Base-by-base conservation (phyloP, 1,140 invertebrate genomes). In the Zaprionus inermis region DNA sequence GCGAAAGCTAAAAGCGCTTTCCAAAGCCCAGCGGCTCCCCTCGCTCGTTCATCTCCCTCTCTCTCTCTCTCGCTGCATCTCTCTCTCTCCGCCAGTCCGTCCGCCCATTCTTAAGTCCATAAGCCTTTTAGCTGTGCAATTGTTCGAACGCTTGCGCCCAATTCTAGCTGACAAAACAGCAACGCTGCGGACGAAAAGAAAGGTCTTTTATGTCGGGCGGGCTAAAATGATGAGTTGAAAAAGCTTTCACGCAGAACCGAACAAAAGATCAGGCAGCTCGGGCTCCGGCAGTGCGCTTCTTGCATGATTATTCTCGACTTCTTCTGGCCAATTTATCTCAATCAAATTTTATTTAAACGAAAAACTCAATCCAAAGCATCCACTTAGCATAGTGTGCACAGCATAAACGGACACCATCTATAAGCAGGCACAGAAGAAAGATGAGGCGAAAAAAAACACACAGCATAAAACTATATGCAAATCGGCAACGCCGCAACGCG, bases 41-140 rank as follows among this genome's bases (percentile, higher is more conserved):
- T 2, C 36, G 5, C 36, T n/a, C 14, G 5, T 5, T 11, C 36
- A 14, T 6, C 30, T 52, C 30, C 58, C 32, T 61, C 7, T 11
- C 14, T 3, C n/a, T n/a, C 9, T 49, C 12, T 14, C n/a, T n/a
- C n/a, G n/a, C n/a, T n/a, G n/a, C n/a, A n/a, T n/a, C 9, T 49
- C 12, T 28, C 3, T 28, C 24, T 28, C 24, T 28, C 24, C 5
- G 12, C 14, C 11, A 2, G 20, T 24, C 20, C 12, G 11, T 30
- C 14, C 12, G 2, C 3, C 6, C 2, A 12, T 28, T 0, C 49
- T 3, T 88, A 89, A 89, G 84, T 52, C 71, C 65, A 78, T 89
- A 89, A 89, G 80, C 84, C 84, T 89, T 89, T 89, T 89, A 89
- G 84, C 84, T 81, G 70, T 89, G 82, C 78, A 85, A 85, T 85